Percentiles rank a stretch among this genome's conserved stretches.
These are phyloP conservation scores for Watersipora subatra DNA, from an alignment of 1,140 invertebrate species.

Conservation along the genomic window DNA sequence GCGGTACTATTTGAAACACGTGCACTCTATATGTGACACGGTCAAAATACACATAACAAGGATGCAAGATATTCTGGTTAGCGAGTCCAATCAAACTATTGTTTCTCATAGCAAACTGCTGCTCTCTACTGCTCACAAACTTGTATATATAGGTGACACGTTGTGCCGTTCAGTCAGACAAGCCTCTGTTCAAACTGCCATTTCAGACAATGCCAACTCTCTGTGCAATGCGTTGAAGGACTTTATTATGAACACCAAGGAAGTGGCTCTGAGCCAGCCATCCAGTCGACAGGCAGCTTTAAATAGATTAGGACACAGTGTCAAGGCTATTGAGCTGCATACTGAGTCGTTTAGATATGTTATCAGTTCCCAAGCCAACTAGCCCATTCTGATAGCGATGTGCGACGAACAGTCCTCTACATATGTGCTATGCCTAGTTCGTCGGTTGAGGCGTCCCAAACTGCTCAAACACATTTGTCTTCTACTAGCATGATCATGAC, in stretches of 20 bases:
- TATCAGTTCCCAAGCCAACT: too few relatives aligned
- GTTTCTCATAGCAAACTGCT: conserved; percentile 86
- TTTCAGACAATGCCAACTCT: conserved; percentile 63
- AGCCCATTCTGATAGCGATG: too few relatives aligned
- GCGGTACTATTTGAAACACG: neutral
- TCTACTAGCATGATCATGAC: too few relatives aligned
- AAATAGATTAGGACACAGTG: too few relatives aligned
- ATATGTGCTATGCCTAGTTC: too few relatives aligned
- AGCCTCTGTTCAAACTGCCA: conserved; percentile 51
- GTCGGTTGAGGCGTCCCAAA: too few relatives aligned
- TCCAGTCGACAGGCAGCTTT: too few relatives aligned
- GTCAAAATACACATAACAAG: neutral
- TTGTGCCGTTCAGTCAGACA: conserved; percentile 61
- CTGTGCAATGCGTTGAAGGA: conserved; percentile 68
- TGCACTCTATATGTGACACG: neutral
- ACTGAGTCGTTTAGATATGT: too few relatives aligned
- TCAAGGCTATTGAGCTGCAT: too few relatives aligned
- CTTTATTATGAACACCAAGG: conserved; percentile 73
- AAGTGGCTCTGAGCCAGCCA: conserved; percentile 70
- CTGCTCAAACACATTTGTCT: too few relatives aligned
- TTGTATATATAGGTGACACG: conserved; percentile 84
- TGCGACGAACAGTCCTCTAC: too few relatives aligned
- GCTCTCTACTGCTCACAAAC: conserved; percentile 74
- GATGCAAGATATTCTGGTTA: neutral
- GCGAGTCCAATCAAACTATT: conserved; percentile 34